These are phyloP conservation scores for Nomada fucata DNA, from an alignment of 2,888 invertebrate species.

Conservation along the genomic window DNA sequence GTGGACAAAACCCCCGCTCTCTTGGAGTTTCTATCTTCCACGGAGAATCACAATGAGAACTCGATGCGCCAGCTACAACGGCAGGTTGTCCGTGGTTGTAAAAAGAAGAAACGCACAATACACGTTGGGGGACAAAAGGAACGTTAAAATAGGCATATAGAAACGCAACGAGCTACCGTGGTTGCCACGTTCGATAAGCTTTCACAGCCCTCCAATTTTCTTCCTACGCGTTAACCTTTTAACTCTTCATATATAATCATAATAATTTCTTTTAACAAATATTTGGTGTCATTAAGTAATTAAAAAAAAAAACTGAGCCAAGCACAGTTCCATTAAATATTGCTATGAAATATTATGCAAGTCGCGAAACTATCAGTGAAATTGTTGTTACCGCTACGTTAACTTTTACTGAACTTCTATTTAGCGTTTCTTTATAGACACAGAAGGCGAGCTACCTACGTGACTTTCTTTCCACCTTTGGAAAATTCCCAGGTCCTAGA, in stretches of 20 bases:
- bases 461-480: neutral
- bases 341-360: no score
- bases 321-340: no score
- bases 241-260: no score
- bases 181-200: conserved; percentile 5
- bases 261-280: no score
- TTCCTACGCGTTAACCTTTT: no score
- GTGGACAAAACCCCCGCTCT: conserved; percentile 6
- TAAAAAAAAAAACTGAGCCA: no score
- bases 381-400: no score
- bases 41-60: conserved; percentile 44
- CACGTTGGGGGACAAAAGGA: conserved; percentile 24
- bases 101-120: conserved; percentile 43
- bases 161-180: conserved; percentile 6
- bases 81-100: conserved; percentile 34
- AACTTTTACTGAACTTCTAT: neutral
- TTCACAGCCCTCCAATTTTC: neutral
- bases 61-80: conserved; percentile 5
- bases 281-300: no score
- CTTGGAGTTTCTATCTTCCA: conserved; percentile 36
- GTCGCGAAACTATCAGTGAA: no score
- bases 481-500: conserved; percentile 49
- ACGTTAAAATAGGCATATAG: conserved; percentile 14
- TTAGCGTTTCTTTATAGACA: neutral
- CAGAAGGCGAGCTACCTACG: neutral